A percentile compares a stretch with the other conserved stretches of the same genome.
These are phyloP conservation scores for Mirounga angustirostris DNA, from an alignment of 2,113 vertebrate genomes.

Conservation along the genomic window DNA sequence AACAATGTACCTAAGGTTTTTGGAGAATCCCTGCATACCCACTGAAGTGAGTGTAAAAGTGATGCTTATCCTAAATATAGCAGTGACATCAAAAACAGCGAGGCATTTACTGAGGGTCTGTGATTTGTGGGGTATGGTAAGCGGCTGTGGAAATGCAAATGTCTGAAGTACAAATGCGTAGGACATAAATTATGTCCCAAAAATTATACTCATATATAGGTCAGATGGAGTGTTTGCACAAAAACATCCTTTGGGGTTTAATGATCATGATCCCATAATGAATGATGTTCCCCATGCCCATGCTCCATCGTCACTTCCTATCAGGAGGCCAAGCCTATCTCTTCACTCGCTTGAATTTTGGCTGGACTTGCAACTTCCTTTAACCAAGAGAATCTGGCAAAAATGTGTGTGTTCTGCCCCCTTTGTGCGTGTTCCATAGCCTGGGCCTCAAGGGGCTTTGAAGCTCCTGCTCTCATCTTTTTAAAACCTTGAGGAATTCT, in stretches of 20 bases:
- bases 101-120: background rate
- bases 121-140: background rate
- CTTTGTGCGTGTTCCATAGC: background rate
- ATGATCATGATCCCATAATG: background rate
- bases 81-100: background rate
- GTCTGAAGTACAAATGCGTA: background rate
- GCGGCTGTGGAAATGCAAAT: background rate
- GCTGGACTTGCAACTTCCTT: background rate
- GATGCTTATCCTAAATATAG: background rate
- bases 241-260: background rate
- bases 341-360: background rate
- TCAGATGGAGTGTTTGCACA: background rate
- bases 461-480: background rate
- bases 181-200: background rate
- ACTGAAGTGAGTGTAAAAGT: background rate
- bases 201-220: background rate
- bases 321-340: background rate
- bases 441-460: background rate
- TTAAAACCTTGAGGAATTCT: background rate
- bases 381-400: background rate
- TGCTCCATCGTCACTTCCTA: background rate
- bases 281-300: background rate
- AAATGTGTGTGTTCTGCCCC: background rate
- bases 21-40: conserved; percentile 10
- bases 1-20: background rate